phyloP scores from a whole-genome alignment of 2,113 vertebrate species.

The Agapornis roseicollis region DNA sequence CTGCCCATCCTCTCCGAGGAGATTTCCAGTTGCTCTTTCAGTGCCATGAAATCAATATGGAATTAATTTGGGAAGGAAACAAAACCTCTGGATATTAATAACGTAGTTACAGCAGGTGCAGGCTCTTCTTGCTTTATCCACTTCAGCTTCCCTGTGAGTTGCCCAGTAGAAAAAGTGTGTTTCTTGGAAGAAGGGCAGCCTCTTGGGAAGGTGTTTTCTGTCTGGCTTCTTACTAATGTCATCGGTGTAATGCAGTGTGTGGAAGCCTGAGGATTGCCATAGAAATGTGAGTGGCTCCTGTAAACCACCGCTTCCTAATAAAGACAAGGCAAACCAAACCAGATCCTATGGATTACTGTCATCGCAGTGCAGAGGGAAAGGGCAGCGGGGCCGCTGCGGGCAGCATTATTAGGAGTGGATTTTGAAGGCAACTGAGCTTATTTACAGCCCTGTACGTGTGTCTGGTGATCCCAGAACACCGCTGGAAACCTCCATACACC shows the following conservation, averaged over 20 bases:
- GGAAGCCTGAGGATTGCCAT: accelerated
- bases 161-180: accelerated
- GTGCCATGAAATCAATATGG: accelerated
- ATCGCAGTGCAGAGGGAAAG: accelerated
- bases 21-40: not conserved
- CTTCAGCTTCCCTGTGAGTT: accelerated
- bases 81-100: accelerated
- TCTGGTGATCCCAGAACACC: not conserved
- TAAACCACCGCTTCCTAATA: not conserved
- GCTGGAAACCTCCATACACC: not conserved
- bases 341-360: not conserved
- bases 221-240: accelerated
- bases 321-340: not conserved
- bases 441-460: not conserved
- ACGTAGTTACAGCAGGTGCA: accelerated
- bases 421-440: not conserved
- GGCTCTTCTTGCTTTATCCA: accelerated
- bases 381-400: not conserved
- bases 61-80: not conserved
- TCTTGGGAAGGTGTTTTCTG: accelerated
- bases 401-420: not conserved
- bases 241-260: accelerated
- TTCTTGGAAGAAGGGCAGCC: accelerated
- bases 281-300: not conserved
- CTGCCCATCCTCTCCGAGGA: not conserved